Conservation (phyloP, 2,888 invertebrate species). For the Gymnocheta viridis region DNA sequence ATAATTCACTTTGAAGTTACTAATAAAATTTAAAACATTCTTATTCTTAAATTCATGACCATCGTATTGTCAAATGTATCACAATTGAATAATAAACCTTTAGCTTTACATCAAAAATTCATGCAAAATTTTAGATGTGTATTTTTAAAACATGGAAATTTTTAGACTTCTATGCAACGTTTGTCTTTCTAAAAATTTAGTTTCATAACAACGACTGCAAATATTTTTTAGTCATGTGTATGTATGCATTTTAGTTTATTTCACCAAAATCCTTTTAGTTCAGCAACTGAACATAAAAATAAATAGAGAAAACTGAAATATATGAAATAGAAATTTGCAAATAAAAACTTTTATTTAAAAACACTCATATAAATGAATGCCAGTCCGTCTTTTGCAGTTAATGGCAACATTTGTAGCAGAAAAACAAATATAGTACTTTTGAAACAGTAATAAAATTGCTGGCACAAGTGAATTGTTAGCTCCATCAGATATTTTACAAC, state of each 20-base stretch:
- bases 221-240: conserved; percentile 26
- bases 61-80: too few relatives aligned
- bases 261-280: conserved; percentile 4
- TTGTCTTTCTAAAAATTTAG: not conserved
- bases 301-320: not conserved
- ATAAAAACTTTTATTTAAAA: conserved; percentile 8
- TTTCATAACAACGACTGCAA: conserved; percentile 8
- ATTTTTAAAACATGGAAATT: not conserved
- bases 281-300: not conserved
- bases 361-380: not conserved
- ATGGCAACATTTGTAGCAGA: conserved; percentile 17
- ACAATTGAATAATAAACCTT: not conserved
- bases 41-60: too few relatives aligned
- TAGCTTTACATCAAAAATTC: not conserved
- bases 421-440: not conserved
- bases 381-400: not conserved
- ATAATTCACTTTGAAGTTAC: too few relatives aligned
- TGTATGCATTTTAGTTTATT: not conserved
- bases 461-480: not conserved
- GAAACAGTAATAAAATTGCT: not conserved
- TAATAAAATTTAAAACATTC: too few relatives aligned
- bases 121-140: not conserved
- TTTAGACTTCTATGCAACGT: not conserved
- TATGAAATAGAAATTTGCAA: too few relatives aligned
- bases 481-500: too few relatives aligned